Base-by-base conservation (phyloP, 2,797 vertebrate species). In the Cryptoblepharus egeriae region DNA sequence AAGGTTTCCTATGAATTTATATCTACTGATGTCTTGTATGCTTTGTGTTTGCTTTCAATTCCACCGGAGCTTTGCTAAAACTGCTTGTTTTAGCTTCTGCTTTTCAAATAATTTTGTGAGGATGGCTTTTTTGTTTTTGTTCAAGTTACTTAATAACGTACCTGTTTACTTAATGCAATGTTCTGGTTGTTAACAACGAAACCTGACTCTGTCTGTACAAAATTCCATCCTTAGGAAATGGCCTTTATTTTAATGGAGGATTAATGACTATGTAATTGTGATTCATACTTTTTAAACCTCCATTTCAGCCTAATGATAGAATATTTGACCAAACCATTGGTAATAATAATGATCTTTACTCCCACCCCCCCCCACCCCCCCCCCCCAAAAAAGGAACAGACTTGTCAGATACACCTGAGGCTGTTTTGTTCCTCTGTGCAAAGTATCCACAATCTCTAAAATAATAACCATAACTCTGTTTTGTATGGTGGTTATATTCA, bases 161-260 rank as follows among this genome's bases (percentile, higher is more conserved):
- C 16, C 70, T 75, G 88, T 92, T 90, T 79, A 70, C 87, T 75
- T 74, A 74, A 71, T 81, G 81, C 28, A 52, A 83, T 52, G 87
- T 93, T 93, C 86, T 90, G 88, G 92, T 69, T 79, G 90, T 71
- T n/a, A 90, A 88, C 89, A 92, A 85, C 86, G 89, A 86, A 87
- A 90, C 85, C 87, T 85, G 86, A 87, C 58, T 90, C 77, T 92
- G 39, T 85, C 87, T 89, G 65, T 89, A 75, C 52, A 81, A 71
- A 90, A 80, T 87, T 88, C 52, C 88, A 30, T 22, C 67, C 65
- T 67, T 88, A 75, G 80, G 72, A 90, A 92, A 87, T 67, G 28
- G 42, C 30, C 87, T 92, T 85, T 83, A n/a, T 81, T 85, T 89
- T 81, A 49, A 1, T 55, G 63, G 42, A 88, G 67, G 24, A 84